Evolutionary conservation across 2,888 invertebrate genomes (phyloP), one percentile per base, ranked within the genome.

Genomic region (Gastrophysa polygoni): DNA sequence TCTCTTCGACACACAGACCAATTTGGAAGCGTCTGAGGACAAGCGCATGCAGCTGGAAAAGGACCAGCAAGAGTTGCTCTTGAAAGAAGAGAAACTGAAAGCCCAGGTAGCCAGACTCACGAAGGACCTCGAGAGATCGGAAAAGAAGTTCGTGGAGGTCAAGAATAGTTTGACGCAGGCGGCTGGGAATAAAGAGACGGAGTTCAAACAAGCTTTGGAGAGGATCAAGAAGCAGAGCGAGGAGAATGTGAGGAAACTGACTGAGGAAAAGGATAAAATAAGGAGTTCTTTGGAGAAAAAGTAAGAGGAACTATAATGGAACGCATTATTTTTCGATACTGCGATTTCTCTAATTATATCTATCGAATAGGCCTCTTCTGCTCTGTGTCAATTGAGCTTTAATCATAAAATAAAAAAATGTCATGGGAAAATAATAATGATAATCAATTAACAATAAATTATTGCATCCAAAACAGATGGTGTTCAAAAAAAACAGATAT

Each of bases 1-100:
- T 24, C 82, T 95, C 24, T 93, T 92, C 75, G 93, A 95, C 71
- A 90, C 93, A 0, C 91, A 93, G 75, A 92, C 91, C 62, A 89
- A 91, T 79, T 79, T 94, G 52, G 93, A 93, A 76, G 87, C 90
- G 14, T 87, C 89, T 0, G 92, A 92, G 68, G 87, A 86, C 54
- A 89, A 88, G 72, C 87, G 91, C 54, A 82, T 83, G 57, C 91
- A 93, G 74, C 78, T 93, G 16, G 93, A 93, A 73, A 89, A 89
- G 21, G 92, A 93, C 51, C 82, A 91, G 63, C 92, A 93, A 73
- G 93, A 93, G 61, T 82, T 91, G 0, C 75, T 92, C 52, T 87
- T 93, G 0, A 90, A 90, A 65, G 91, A 92, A 77, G 93, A 93
- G 80, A 86, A 88, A 24, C 82, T 90, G 1, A 93, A 92, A 80